Percentiles rank a stretch among this genome's conserved stretches.
These are phyloP conservation scores for Alouatta palliata DNA, from an alignment of 2,113 vertebrate species.

Conservation along the genomic window DNA sequence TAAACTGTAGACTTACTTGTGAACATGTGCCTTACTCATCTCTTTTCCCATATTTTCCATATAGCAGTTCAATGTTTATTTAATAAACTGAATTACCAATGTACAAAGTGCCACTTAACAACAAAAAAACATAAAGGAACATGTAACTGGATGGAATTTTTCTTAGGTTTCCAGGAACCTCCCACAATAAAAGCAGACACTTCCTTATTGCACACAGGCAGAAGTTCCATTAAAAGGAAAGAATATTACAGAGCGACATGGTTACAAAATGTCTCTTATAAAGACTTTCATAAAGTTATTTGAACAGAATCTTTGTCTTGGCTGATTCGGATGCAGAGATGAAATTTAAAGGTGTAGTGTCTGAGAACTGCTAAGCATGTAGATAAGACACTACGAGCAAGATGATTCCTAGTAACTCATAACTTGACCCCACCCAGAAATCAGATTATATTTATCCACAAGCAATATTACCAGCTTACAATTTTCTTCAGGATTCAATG, in stretches of 20 bases:
- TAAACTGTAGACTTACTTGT: not conserved
- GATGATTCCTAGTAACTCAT: not conserved
- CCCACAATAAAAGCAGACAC: slow-evolving; percentile 39
- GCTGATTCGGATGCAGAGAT: not conserved
- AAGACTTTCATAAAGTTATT: slow-evolving; percentile 3
- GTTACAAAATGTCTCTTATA: not conserved
- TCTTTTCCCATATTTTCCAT: not conserved
- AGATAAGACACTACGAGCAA: not conserved
- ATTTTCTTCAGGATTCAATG: not conserved
- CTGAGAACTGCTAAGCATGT: not conserved
- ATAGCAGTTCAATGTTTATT: slow-evolving; percentile 15
- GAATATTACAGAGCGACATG: not conserved
- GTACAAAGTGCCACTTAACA: slow-evolving; percentile 13
- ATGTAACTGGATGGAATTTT: not conserved
- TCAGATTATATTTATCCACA: not conserved
- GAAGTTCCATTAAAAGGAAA: slow-evolving; percentile 13
- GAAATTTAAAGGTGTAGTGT: not conserved
- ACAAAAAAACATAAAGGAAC: not conserved
- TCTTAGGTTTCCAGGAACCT: slow-evolving; percentile 45
- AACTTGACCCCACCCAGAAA: not conserved
- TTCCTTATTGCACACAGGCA: slow-evolving; percentile 18
- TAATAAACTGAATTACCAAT: slow-evolving; percentile 41
- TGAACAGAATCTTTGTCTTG: slow-evolving; percentile 20
- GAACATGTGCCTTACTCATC: not conserved
- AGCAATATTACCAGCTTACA: not conserved